phyloP scores from a whole-genome alignment of 2,113 vertebrate genomes.

The Eretmodus cyanostictus region DNA sequence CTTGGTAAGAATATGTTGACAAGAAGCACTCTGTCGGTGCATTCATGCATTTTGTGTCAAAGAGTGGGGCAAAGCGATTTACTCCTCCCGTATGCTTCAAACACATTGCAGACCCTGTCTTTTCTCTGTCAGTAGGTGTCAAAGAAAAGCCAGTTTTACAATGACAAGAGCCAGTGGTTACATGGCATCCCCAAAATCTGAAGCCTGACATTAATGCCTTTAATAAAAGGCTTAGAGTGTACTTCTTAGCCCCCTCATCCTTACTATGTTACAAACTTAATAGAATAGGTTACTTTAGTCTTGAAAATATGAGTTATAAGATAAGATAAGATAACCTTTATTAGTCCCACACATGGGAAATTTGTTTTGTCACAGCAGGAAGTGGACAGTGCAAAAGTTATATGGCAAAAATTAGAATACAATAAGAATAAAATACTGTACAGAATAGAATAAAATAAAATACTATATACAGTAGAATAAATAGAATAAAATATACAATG shows the following conservation, averaged over 20 bases:
- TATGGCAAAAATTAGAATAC: background rate
- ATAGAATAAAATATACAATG: background rate
- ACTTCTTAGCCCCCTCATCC: background rate
- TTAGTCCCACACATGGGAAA: background rate
- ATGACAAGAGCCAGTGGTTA: slow-evolving; percentile 13
- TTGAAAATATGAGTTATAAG: background rate
- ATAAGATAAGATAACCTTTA: background rate
- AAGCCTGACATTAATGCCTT: slow-evolving; percentile 3
- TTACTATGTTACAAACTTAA: background rate
- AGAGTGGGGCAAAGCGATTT: background rate
- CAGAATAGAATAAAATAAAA: background rate
- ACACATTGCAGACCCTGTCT: background rate
- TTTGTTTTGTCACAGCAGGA: background rate
- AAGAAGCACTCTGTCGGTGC: background rate
- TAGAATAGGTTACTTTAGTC: background rate
- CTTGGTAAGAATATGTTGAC: background rate
- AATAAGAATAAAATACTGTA: background rate
- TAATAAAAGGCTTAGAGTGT: background rate
- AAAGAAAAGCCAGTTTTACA: slow-evolving; percentile 2
- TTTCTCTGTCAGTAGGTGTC: background rate
- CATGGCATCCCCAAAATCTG: background rate
- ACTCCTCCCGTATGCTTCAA: background rate
- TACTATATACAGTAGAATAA: background rate
- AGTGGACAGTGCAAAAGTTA: background rate
- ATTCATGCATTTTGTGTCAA: background rate